These are phyloP conservation scores for Andricus curvator DNA, from an alignment of 2,888 invertebrate genomes.

Conservation along the genomic window DNA sequence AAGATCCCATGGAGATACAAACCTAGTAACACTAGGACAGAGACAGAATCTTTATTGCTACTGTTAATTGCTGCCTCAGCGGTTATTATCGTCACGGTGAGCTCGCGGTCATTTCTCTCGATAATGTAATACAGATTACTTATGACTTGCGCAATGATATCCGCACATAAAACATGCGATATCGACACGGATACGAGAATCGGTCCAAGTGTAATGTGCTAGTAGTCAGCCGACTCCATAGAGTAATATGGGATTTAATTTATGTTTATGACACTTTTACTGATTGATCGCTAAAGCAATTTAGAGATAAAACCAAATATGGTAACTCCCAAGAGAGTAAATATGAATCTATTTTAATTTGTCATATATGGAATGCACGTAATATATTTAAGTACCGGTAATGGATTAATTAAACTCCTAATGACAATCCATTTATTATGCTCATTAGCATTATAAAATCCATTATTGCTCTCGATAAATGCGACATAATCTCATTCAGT, in stretches of 20 bases:
- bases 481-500: neutral
- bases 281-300: constrained; percentile 17
- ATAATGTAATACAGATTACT: constrained; percentile 66
- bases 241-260: constrained; percentile 16
- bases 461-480: neutral
- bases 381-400: constrained; percentile 8
- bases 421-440: constrained; percentile 11
- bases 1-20: constrained; percentile 20
- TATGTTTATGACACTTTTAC: constrained; percentile 17
- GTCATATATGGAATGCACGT: constrained; percentile 21
- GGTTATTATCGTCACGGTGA: constrained; percentile 65
- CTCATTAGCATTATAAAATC: neutral
- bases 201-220: constrained; percentile 15
- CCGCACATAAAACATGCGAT: constrained; percentile 39
- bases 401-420: constrained; percentile 35
- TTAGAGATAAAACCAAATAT: constrained; percentile 8
- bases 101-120: constrained; percentile 65
- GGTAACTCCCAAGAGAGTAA: neutral
- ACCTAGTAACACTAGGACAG: constrained; percentile 22
- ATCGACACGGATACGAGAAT: constrained; percentile 39
- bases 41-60: constrained; percentile 64
- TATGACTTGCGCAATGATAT: constrained; percentile 47
- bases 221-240: neutral
- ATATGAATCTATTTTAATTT: constrained; percentile 14
- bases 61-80: constrained; percentile 69